Evolutionary conservation across 2,888 invertebrate genomes (phyloP), one percentile per base, ranked within the genome.

Genomic region (Eutolmus rufibarbis): DNA sequence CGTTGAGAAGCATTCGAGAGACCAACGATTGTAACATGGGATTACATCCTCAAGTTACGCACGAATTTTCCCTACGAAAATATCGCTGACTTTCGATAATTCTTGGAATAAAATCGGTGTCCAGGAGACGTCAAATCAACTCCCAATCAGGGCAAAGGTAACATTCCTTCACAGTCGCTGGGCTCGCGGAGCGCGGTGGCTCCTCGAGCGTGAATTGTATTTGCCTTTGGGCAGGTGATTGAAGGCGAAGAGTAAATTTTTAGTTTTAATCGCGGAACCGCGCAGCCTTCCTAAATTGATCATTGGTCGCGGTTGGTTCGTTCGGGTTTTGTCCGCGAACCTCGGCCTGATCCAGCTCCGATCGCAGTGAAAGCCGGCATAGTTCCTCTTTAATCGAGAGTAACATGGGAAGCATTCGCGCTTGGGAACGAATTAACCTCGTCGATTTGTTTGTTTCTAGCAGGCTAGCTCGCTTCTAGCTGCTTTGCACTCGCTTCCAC

Each of bases 301-400:
- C 79, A n/a, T 28, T 79, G 23, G 79, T 51, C 16, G 46, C 46
- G 79, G 79, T 79, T 79, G 79, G 79, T 79, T 79, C 31, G 19
- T 79, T 79, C 43, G 51, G 56, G 12, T 66, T 28, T 23, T 66
- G 28, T 66, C 66, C 66, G 66, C 66, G 28, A 12, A 9, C 66
- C 51, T 4, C 66, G 66, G 23, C 66, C 28, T 28, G 66, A 28
- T 23, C 66, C 66, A 28, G 9, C 66, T 66, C 23, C 51, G 23
- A 79, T 79, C 79, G 14, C 31, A 79, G 79, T 79, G 79, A 79
- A 79, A 79, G 79, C 79, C 40, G 51, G 46, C 51, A 79, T 79
- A 79, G 51, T 79, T 46, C 40, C 51, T 79, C 51, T 31, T 79
- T 79, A 79, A 79, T 79, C 79, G 79, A 79, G 79, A 79, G 79